Evolutionary conservation across 2,113 vertebrate genomes (phyloP).

Genomic region (Syngnathus typhle): DNA sequence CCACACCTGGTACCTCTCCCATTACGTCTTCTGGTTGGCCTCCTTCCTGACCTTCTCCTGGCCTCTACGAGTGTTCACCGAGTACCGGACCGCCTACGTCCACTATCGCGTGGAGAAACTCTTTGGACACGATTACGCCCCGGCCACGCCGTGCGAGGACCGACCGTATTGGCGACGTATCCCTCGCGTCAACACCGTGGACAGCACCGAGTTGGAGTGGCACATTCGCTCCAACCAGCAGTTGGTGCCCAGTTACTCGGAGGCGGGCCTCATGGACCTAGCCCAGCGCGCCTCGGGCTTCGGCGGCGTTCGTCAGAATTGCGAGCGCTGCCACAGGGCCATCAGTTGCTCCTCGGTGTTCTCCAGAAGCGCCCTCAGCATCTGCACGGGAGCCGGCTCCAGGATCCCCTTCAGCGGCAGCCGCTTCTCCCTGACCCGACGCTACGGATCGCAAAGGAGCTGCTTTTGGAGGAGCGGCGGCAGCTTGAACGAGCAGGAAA

Average conservation of each 20-base stretch:
- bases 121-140: slow-evolving; percentile 86
- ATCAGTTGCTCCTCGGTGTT: slow-evolving; percentile 96
- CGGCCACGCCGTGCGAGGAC: slow-evolving; percentile 84
- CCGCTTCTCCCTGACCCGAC: slow-evolving; percentile 84
- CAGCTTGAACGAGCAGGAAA: slow-evolving; percentile 84
- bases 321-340: slow-evolving; percentile 87
- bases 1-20: slow-evolving; percentile 91
- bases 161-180: slow-evolving; percentile 83
- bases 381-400: slow-evolving; percentile 83
- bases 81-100: slow-evolving; percentile 87
- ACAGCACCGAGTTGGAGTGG: slow-evolving; percentile 95
- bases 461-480: slow-evolving; percentile 81
- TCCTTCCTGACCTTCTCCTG: slow-evolving; percentile 91
- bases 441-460: slow-evolving; percentile 87
- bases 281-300: slow-evolving; percentile 77
- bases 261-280: slow-evolving; percentile 91
- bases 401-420: slow-evolving; percentile 84
- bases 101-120: slow-evolving; percentile 96
- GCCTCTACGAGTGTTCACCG: slow-evolving; percentile 88
- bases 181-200: slow-evolving; percentile 91
- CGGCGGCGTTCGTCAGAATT: slow-evolving; percentile 81
- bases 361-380: slow-evolving; percentile 90
- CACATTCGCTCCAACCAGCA: slow-evolving; percentile 97
- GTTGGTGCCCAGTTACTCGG: slow-evolving; percentile 93
- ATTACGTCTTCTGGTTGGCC: slow-evolving; percentile 88